phyloP scores from a whole-genome alignment of 2,797 vertebrate genomes.

The Chanos chanos region DNA sequence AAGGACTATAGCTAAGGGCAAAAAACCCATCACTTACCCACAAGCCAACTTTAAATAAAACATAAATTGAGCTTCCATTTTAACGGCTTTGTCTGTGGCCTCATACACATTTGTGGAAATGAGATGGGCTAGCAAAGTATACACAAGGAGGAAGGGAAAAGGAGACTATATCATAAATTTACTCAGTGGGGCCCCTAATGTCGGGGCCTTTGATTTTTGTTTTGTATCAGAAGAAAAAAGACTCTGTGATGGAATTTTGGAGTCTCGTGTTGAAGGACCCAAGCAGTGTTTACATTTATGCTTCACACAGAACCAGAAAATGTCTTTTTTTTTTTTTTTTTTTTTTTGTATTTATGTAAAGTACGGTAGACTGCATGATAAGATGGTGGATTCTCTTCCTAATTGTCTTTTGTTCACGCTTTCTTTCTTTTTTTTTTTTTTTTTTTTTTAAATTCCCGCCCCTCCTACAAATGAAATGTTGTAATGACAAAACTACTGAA shows the following conservation, averaged over 20 bases:
- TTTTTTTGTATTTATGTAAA: conserved; percentile 74
- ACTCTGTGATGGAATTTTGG: conserved; percentile 16
- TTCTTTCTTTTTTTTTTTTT: conserved; percentile 45
- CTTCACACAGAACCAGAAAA: conserved; percentile 46
- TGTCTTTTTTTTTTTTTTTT: too few species aligned
- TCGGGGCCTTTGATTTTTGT: not conserved
- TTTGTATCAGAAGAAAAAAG: not conserved
- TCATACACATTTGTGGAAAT: too few species aligned
- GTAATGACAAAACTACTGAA: conserved; percentile 62
- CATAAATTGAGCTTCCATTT: too few species aligned
- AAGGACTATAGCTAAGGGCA: not conserved
- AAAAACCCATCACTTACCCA: not conserved
- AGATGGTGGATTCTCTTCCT: conserved; percentile 30
- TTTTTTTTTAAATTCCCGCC: conserved; percentile 35
- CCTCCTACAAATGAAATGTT: too few species aligned
- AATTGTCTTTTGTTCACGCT: conserved; percentile 47
- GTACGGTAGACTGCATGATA: conserved; percentile 61
- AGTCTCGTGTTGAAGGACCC: conserved; percentile 51
- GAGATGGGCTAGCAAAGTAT: too few species aligned
- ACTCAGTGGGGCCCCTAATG: not conserved
- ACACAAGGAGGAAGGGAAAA: too few species aligned
- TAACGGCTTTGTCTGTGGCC: too few species aligned
- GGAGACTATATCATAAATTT: too few species aligned
- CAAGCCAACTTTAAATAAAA: too few species aligned
- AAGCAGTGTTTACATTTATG: conserved; percentile 71